Base-by-base conservation (phyloP, 1,140 invertebrate species). In the Thaumetopoea pityocampa region DNA sequence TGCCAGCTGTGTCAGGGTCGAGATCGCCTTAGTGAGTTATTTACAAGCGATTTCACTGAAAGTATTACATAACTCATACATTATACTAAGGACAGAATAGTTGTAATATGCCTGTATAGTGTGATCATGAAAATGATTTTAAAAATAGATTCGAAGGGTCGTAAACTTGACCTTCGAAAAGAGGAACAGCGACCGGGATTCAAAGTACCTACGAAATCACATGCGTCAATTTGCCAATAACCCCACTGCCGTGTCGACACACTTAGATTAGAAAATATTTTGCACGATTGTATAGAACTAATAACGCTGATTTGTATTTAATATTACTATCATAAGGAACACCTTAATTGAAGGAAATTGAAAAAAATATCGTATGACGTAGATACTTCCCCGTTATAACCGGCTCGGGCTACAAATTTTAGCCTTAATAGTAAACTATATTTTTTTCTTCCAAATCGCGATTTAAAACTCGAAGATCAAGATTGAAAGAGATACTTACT, bases 1-100 rank as follows among this genome's bases (percentile, higher is more conserved):
- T 69, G 72, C 70, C 68, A 83, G 68, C 45, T 73, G 48, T 73
- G 73, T 80, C 74, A 79, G 76, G 77, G 77, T 67, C 67, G 50
- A 40, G 23, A 60, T 59, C 43, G 40, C 24, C 28, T 43, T 46
- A 36, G 10, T 20, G 28, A 61, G 34, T 53, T 56, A 72, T 74
- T 73, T 68, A 68, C 64, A 68, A 67, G 48, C 50, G 36, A 55
- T 48, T 60, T 58, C 67, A 59, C 30, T 46, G 42, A 43, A 49
- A 50, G 52, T 70, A 69, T 83, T 83, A 83, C 79, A 83, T 83
- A 83, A 83, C 74, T 58, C 51, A 52, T 38, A 38, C 47, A 20
- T 32, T 35, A 45, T 24, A 48, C 32, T 35, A 22, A 44, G 61
- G 37, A 59, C 67, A 36, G 72, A 70, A n/a, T 19, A 10, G 5